Evolutionary conservation across 2,113 vertebrate species (phyloP).

Genomic region (Crotophaga sulcirostris): DNA sequence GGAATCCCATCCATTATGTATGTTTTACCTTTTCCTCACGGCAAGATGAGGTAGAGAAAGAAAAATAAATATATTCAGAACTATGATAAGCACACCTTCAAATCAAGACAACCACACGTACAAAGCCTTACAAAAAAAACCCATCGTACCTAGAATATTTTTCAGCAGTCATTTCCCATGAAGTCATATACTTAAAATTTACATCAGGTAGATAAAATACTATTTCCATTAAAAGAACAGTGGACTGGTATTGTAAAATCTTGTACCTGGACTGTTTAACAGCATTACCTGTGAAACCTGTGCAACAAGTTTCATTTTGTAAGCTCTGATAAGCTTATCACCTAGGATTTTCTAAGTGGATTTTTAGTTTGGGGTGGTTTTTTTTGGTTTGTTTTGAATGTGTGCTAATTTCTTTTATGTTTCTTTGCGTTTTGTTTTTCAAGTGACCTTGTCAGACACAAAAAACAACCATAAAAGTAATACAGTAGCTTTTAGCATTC

Average conservation of each 20-base stretch:
- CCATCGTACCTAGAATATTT: neutral
- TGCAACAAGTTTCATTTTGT: neutral
- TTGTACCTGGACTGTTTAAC: neutral
- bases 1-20: neutral
- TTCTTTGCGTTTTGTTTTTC: neutral
- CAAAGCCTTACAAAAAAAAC: neutral
- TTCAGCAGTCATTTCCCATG: neutral
- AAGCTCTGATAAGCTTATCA: constrained; percentile 32
- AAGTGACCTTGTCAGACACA: neutral
- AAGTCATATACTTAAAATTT: neutral
- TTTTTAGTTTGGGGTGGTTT: neutral
- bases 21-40: neutral
- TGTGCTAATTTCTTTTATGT: neutral
- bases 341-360: neutral
- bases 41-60: neutral
- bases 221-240: neutral
- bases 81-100: neutral
- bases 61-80: neutral
- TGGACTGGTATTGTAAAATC: neutral
- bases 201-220: neutral
- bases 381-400: neutral
- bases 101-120: neutral
- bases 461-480: neutral
- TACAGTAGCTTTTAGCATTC: neutral
- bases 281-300: constrained; percentile 19